Conservation (phyloP, 2,888 invertebrate genomes). For the Deroplatys truncata region DNA sequence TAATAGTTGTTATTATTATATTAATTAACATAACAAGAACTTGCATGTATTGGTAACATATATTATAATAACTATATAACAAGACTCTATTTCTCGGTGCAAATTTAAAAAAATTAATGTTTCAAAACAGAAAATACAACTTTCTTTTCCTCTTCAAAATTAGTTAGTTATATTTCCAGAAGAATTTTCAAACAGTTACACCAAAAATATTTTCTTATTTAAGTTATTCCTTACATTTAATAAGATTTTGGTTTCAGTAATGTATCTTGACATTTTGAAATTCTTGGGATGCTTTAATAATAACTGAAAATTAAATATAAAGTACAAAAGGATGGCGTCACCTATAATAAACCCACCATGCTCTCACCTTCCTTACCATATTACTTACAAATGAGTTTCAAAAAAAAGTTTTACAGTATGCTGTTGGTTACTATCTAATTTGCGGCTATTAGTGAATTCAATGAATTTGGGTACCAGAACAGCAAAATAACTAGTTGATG, state of each 20-base stretch:
- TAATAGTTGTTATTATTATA: too few species aligned
- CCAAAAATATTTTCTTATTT: neutral
- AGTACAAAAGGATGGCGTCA: neutral
- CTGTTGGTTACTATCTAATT: neutral
- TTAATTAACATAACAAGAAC: neutral
- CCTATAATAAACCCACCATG: too few species aligned
- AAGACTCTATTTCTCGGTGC: neutral
- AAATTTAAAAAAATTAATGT: neutral
- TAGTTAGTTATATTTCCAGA: too few species aligned
- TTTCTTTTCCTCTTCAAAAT: neutral
- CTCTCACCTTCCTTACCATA: neutral
- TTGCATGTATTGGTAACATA: neutral
- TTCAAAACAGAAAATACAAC: neutral
- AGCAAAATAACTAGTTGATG: neutral
- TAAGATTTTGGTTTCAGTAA: neutral
- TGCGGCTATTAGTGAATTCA: neutral
- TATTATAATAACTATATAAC: neutral
- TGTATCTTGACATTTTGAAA: neutral
- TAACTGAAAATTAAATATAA: neutral
- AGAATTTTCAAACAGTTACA: neutral
- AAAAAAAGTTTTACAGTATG: neutral
- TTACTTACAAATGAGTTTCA: neutral
- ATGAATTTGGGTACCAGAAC: too few species aligned
- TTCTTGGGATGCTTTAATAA: neutral
- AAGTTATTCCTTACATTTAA: neutral